These are phyloP conservation scores for Cyclura pinguis DNA, from an alignment of 2,797 vertebrate species.

Conservation along the genomic window DNA sequence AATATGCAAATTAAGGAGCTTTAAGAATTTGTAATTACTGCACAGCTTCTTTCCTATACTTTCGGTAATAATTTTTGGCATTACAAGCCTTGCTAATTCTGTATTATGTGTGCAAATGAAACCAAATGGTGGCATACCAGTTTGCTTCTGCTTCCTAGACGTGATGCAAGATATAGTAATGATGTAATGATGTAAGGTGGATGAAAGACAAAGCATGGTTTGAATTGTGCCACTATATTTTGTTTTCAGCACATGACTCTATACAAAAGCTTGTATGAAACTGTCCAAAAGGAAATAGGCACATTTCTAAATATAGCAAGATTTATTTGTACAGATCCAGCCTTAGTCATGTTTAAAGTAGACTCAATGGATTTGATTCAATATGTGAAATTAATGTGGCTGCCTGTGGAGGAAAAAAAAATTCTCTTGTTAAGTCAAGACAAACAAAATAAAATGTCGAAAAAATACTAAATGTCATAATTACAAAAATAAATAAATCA, in stretches of 20 bases:
- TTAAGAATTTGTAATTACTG: not conserved
- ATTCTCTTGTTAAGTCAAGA: not conserved
- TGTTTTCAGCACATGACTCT: not conserved
- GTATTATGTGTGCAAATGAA: not conserved
- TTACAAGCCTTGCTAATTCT: not conserved
- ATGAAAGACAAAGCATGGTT: not conserved
- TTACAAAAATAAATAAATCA: not conserved
- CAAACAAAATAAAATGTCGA: not conserved
- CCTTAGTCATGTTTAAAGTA: not conserved
- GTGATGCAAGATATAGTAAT: not conserved
- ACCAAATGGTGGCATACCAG: not conserved
- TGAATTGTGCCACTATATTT: not conserved
- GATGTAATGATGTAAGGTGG: not conserved
- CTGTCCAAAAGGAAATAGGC: not conserved
- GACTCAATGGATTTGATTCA: not conserved
- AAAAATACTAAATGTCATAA: not conserved
- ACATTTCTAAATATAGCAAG: too few relatives aligned
- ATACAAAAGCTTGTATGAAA: not conserved
- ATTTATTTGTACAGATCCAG: too few relatives aligned
- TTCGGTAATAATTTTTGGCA: not conserved
- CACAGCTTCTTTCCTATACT: not conserved
- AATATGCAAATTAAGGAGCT: not conserved
- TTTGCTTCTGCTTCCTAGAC: not conserved
- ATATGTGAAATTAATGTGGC: not conserved
- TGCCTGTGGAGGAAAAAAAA: not conserved